These are phyloP conservation scores for Ganaspis brasiliensis DNA, from an alignment of 2,888 invertebrate species.

Conservation along the genomic window DNA sequence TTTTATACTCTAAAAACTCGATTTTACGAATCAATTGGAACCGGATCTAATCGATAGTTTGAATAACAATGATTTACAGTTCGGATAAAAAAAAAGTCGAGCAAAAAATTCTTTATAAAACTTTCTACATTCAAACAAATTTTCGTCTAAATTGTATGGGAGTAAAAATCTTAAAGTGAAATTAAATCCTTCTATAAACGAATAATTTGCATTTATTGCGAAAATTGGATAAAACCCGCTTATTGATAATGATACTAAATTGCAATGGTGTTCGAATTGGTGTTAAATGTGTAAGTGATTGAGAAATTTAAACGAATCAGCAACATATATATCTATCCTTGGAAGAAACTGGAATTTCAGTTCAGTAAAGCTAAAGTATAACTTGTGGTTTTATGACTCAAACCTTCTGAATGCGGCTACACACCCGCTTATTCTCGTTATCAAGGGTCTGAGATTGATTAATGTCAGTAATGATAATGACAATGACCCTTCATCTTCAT, in stretches of 20 bases:
- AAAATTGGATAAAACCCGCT: not conserved
- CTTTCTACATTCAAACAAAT: no score
- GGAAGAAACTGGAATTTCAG: slow-evolving; percentile 23
- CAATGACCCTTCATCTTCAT: slow-evolving; percentile 19
- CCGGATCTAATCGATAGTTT: no score
- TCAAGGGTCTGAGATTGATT: slow-evolving; percentile 36
- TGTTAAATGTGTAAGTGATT: not conserved
- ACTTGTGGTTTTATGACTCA: slow-evolving; percentile 24
- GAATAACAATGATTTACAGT: no score
- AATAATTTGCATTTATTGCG: not conserved
- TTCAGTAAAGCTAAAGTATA: slow-evolving; percentile 9
- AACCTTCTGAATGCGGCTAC: slow-evolving; percentile 29
- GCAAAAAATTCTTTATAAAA: no score
- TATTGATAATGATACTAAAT: not conserved
- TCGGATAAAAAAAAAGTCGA: no score
- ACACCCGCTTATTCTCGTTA: slow-evolving; percentile 32
- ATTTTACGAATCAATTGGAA: no score
- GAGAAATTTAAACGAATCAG: not conserved
- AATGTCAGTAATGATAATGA: slow-evolving; percentile 39
- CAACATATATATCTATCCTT: not conserved
- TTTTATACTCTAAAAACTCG: not conserved
- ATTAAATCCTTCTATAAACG: no score
- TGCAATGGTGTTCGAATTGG: not conserved
- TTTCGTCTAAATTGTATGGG: no score
- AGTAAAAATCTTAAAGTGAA: no score